These are phyloP conservation scores for Larimichthys crocea DNA, from an alignment of 2,113 vertebrate species.

Conservation along the genomic window DNA sequence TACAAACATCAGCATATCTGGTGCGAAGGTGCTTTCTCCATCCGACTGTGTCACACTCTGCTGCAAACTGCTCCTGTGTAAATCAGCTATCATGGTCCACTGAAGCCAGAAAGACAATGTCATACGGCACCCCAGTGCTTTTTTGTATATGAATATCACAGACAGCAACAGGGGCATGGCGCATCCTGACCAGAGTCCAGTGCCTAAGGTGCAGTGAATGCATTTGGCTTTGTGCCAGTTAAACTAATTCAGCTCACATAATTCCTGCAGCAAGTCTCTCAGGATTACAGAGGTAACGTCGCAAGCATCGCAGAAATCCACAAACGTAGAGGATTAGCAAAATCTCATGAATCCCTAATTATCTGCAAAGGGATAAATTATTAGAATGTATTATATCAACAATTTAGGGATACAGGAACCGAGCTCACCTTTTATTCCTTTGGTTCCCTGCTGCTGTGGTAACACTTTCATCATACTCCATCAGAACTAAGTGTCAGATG, in stretches of 20 bases:
- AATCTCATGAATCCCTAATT: slow-evolving; percentile 16
- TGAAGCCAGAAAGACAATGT: slow-evolving; percentile 65
- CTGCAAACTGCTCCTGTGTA: slow-evolving; percentile 35
- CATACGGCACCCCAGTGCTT: slow-evolving; percentile 28
- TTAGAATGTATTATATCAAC: not conserved
- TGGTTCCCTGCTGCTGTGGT: not conserved
- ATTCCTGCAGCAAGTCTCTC: slow-evolving; percentile 22
- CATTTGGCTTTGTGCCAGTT: slow-evolving; percentile 31
- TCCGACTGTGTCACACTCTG: slow-evolving; percentile 19
- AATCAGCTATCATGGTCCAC: slow-evolving; percentile 54
- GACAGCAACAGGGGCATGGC: slow-evolving; percentile 1
- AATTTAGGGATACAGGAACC: not conserved
- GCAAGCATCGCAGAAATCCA: slow-evolving; percentile 2
- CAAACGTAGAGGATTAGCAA: slow-evolving; percentile 18
- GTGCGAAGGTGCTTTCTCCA: slow-evolving; percentile 9
- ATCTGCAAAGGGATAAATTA: not conserved
- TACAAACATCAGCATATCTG: not conserved
- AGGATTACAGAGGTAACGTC: slow-evolving; percentile 8
- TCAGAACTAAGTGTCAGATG: no score
- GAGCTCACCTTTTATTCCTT: not conserved
- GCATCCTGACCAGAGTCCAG: not conserved
- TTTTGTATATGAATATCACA: slow-evolving; percentile 29
- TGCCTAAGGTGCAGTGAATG: slow-evolving; percentile 1
- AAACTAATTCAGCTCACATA: slow-evolving; percentile 24
- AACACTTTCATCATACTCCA: no score